A percentile compares a stretch with the other conserved stretches of the same genome.
Evolutionary conservation across 2,113 vertebrate species (phyloP).

Genomic region (Leucoraja erinaceus): DNA sequence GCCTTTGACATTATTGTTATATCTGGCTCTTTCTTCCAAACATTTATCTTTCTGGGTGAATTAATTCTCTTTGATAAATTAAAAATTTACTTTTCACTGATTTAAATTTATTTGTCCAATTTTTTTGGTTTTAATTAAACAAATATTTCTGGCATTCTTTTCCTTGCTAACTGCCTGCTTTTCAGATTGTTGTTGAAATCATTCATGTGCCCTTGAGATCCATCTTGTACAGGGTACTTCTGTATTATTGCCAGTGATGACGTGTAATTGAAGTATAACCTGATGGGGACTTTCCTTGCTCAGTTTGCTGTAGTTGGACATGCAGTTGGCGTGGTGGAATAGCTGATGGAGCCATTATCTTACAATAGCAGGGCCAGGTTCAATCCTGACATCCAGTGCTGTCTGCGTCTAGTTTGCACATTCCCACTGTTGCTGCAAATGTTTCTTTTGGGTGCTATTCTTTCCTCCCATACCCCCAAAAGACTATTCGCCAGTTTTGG

Average conservation of each 20-base stretch:
- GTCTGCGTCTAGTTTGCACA: too few species aligned
- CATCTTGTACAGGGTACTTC: too few species aligned
- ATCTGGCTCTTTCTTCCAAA: not conserved
- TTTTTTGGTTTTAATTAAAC: not conserved
- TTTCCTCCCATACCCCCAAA: too few species aligned
- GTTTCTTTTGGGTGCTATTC: too few species aligned
- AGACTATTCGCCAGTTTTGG: too few species aligned
- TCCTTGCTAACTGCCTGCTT: not conserved
- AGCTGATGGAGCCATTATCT: too few species aligned
- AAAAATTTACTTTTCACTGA: not conserved
- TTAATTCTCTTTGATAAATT: not conserved
- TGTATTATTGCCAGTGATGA: not conserved
- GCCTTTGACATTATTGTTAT: not conserved
- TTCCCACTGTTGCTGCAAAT: too few species aligned
- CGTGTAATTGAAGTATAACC: not conserved
- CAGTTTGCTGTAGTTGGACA: too few species aligned
- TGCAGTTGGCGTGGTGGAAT: too few species aligned
- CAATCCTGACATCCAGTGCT: too few species aligned
- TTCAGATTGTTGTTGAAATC: not conserved
- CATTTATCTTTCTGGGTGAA: not conserved
- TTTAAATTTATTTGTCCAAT: not conserved
- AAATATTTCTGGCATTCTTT: not conserved
- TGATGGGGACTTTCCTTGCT: not conserved
- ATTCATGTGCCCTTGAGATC: slow-evolving; percentile 5
- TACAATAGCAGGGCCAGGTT: too few species aligned